Evolutionary conservation across 2,113 vertebrate species (phyloP), one percentile per base, ranked within the genome.

Genomic region (Otis tarda): DNA sequence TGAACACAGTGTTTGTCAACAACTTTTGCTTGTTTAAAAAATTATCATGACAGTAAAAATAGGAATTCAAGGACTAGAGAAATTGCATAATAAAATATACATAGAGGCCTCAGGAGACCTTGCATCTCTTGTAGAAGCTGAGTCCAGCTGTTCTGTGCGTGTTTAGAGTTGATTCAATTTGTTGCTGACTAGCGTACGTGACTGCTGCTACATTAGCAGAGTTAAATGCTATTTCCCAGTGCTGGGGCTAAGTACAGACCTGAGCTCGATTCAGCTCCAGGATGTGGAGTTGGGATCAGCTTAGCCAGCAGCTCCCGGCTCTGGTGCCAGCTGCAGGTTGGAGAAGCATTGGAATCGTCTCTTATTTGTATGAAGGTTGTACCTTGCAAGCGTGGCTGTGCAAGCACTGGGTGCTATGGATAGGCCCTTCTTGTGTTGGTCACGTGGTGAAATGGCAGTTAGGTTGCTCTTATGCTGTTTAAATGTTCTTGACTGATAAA

Each of bases 371-470:
- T 53, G 49, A 45, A 15, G 47, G 43, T 8, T 76, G 37, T 41
- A 45, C 43, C 27, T 35, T 67, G 37, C 16, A 64, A 57, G 10
- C 1, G 0, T 37, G 22, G 47, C 65, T 71, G 6, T 41, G 4
- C 0, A 3, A 90, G 50, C 4, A 2, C 35, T 7, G 8, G 14
- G 11, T 53, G 4, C 19, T 35, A 2, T 1, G 2, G 23, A 16
- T 20, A 41, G 28, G 27, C 14, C 33, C 75, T 33, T 43, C 11
- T 25, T 41, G 22, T 55, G 37, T 45, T 83, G 53, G 24, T 61
- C 31, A 23, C 0, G 0, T 50, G 60, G 52, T 39, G 52, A 67
- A 84, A 35, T 24, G 57, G n/a, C 25, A 12, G 75, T 67, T 82
- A 65, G 4, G 4, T 64, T 71, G 43, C 30, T 56, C 25, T 59